phyloP scores from a whole-genome alignment of 2,797 vertebrate genomes.

The Pangasius larnaudii region DNA sequence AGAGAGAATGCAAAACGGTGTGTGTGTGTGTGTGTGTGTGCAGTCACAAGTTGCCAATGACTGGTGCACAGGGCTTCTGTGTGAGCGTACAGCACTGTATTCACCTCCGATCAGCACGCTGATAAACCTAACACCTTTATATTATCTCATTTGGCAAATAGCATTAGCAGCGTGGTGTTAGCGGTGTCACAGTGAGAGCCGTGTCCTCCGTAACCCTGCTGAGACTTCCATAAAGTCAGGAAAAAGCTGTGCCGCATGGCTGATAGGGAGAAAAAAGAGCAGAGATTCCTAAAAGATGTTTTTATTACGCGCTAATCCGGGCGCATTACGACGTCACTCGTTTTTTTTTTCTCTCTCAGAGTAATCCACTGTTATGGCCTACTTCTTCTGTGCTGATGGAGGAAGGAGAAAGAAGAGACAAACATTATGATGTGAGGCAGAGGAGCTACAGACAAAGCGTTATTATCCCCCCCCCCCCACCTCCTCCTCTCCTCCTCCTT shows the following conservation, averaged over 20 bases:
- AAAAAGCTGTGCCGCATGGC: background rate
- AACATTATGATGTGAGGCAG: constrained; percentile 58
- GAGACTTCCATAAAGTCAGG: constrained; percentile 16
- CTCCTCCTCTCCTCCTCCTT: constrained; percentile 31
- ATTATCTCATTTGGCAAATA: constrained; percentile 76
- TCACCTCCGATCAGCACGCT: constrained; percentile 65
- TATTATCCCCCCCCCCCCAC: constrained; percentile 67
- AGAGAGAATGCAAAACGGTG: constrained; percentile 53
- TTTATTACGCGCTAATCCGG: constrained; percentile 37
- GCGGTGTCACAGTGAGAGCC: background rate
- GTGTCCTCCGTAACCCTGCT: constrained; percentile 27
- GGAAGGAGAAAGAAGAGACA: constrained; percentile 55
- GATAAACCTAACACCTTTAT: constrained; percentile 71
- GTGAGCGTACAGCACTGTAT: constrained; percentile 74
- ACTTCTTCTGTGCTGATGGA: constrained; percentile 48
- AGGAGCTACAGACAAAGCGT: constrained; percentile 70
- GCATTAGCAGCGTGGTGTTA: constrained; percentile 46
- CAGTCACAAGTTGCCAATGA: constrained; percentile 80
- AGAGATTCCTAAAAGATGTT: constrained; percentile 41
- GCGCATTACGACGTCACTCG: constrained; percentile 26
- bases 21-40: constrained; percentile 44
- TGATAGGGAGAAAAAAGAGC: background rate
- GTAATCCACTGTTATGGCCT: constrained; percentile 60
- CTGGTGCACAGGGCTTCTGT: constrained; percentile 69
- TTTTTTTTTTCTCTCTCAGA: constrained; percentile 50